Base-by-base conservation (phyloP, 1,140 invertebrate genomes). In the Procambarus virginalis region DNA sequence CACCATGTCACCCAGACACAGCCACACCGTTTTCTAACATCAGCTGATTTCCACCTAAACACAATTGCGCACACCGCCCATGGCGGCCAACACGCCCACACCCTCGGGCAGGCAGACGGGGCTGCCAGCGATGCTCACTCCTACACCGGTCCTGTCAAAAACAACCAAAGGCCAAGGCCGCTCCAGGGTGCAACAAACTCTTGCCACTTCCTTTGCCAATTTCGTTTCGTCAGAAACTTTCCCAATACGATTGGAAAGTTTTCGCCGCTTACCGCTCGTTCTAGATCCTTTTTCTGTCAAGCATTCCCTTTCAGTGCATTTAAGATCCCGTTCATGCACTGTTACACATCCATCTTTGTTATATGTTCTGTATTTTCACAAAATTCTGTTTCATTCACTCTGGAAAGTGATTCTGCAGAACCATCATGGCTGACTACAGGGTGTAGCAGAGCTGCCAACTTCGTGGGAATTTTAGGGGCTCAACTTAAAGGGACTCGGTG, bases 351-450 rank as follows among this genome's bases (percentile, higher is more conserved):
- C 88, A 89, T 89, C 34, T 22, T 79, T 51, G 51, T n/a, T 10
- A 34, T 79, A 68, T 22, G 46, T 78, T 78, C n/a, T 5, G 49
- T 34, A 51, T 78, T 84, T 84, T 68, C 81, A 78, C 14, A 78
- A 84, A 76, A 76, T 34, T 68, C 68, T 79, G 76, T 89, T 89
- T 89, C 81, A 58, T 84, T 78, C 88, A 89, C 81, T 45, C 68
- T 68, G 88, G 82, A 82, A 89, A 89, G 88, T 84, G 88, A 84
- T 58, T 89, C 88, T 84, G 82, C 60, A 79, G 88, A 78, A 84
- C 46, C 88, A 89, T 89, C 88, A 89, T 89, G 88, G 88, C 88
- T 89, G 88, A 89, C 88, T 89, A 79, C 64, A 78, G 81, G 88
- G 82, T 89, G 70, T 89, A 78, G n/a, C 88, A 89, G 82, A 58